Evolutionary conservation across 2,113 vertebrate genomes (phyloP).

Genomic region (Podarcis muralis): DNA sequence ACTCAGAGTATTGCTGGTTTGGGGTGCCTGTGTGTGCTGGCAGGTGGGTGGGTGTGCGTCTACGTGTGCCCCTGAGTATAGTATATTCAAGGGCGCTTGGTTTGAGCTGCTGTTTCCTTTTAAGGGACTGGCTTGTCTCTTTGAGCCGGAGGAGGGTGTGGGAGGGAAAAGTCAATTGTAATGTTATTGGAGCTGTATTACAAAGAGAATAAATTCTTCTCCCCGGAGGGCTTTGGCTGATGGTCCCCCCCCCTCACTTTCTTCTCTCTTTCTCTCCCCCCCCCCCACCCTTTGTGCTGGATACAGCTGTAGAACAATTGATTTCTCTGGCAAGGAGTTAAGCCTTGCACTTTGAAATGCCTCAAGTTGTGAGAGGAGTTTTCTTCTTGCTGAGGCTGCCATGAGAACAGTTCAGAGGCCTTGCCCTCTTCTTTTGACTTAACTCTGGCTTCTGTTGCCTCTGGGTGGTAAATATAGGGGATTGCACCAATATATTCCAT

Average conservation of each 20-base stretch:
- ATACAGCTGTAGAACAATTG: neutral
- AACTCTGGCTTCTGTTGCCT: neutral
- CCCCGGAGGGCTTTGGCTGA: neutral
- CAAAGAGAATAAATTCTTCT: neutral
- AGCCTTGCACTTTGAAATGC: neutral
- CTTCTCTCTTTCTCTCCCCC: rapidly evolving
- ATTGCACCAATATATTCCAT: neutral
- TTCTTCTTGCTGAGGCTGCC: too few relatives aligned
- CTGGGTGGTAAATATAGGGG: neutral
- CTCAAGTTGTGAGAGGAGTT: neutral
- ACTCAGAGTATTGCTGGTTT: rapidly evolving
- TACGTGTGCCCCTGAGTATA: rapidly evolving
- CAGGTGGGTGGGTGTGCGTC: rapidly evolving
- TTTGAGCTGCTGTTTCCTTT: neutral
- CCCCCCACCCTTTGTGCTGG: neutral
- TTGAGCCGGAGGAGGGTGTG: neutral
- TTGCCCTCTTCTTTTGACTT: neutral
- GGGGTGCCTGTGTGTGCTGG: rapidly evolving
- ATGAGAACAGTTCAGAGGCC: neutral
- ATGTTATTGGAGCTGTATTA: neutral
- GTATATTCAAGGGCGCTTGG: rapidly evolving
- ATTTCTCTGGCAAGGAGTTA: neutral
- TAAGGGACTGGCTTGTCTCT: neutral
- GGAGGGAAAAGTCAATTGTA: constrained; percentile 22
- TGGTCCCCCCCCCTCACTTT: neutral